Evolutionary conservation across 2,113 vertebrate species (phyloP).

Genomic region (Trinectes maculatus): DNA sequence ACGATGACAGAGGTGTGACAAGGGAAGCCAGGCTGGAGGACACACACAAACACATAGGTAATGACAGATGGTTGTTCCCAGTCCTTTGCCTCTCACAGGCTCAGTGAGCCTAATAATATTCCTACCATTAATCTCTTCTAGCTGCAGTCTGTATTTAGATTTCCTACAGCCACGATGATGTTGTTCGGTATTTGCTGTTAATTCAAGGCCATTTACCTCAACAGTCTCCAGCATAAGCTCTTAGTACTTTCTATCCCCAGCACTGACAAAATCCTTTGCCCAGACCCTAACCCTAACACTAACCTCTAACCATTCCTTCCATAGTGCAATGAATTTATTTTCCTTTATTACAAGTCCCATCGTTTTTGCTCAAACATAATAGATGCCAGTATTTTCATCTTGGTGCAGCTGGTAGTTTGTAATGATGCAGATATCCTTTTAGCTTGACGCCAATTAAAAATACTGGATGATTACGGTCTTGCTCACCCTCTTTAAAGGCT

Average conservation of each 20-base stretch:
- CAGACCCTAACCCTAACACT: too few species aligned
- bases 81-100: conserved; percentile 28
- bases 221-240: neutral
- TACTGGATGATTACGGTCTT: neutral
- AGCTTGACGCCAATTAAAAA: neutral
- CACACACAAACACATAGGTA: conserved; percentile 14
- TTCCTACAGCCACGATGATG: too few species aligned
- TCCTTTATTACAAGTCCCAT: too few species aligned
- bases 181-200: neutral
- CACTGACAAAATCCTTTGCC: too few species aligned
- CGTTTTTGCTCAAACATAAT: too few species aligned
- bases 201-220: neutral
- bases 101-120: conserved; percentile 27
- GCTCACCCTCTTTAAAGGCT: neutral
- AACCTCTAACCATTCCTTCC: too few species aligned
- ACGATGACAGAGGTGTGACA: conserved; percentile 70
- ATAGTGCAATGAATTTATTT: too few species aligned
- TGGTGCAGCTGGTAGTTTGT: too few species aligned
- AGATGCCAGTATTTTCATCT: too few species aligned
- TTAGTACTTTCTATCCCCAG: too few species aligned
- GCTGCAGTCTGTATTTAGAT: conserved; percentile 20
- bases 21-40: conserved; percentile 52
- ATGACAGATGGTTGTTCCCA: conserved; percentile 54
- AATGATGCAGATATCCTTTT: neutral
- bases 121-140: neutral